Evolutionary conservation across 2,113 vertebrate species (phyloP).

Genomic region (Colistium nudipinnis): DNA sequence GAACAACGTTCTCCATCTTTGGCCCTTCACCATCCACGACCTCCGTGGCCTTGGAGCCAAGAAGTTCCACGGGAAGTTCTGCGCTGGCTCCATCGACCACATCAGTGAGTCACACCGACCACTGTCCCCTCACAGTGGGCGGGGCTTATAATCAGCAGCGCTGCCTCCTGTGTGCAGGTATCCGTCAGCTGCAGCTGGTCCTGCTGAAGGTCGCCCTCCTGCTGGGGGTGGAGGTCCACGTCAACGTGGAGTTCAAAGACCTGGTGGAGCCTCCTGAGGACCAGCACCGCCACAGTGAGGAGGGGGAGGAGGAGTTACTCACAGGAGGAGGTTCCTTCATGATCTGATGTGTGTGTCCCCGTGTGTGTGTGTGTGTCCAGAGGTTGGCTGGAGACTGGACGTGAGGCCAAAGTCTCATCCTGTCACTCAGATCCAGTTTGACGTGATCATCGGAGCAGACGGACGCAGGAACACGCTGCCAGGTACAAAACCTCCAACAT

Average conservation of each 20-base stretch:
- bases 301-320: too few species aligned
- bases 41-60: slow-evolving; percentile 94
- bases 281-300: slow-evolving; percentile 87
- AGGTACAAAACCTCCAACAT: slow-evolving; percentile 79
- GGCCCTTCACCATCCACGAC: slow-evolving; percentile 98
- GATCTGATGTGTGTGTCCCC: not conserved
- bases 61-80: slow-evolving; percentile 96
- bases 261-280: slow-evolving; percentile 89
- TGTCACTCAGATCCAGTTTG: slow-evolving; percentile 90
- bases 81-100: slow-evolving; percentile 94
- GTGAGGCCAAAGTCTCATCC: slow-evolving; percentile 89
- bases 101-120: slow-evolving; percentile 85
- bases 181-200: slow-evolving; percentile 95
- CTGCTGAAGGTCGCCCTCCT: slow-evolving; percentile 94
- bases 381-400: slow-evolving; percentile 91
- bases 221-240: slow-evolving; percentile 93
- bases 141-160: not conserved
- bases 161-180: slow-evolving; percentile 81
- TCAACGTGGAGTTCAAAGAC: slow-evolving; percentile 92
- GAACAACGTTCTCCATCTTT: slow-evolving; percentile 95
- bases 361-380: slow-evolving; percentile 67
- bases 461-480: slow-evolving; percentile 95
- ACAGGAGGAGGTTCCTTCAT: too few species aligned
- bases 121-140: not conserved
- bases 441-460: slow-evolving; percentile 94